Conservation (phyloP, 2,888 invertebrate species). For the Eledona agricola region DNA sequence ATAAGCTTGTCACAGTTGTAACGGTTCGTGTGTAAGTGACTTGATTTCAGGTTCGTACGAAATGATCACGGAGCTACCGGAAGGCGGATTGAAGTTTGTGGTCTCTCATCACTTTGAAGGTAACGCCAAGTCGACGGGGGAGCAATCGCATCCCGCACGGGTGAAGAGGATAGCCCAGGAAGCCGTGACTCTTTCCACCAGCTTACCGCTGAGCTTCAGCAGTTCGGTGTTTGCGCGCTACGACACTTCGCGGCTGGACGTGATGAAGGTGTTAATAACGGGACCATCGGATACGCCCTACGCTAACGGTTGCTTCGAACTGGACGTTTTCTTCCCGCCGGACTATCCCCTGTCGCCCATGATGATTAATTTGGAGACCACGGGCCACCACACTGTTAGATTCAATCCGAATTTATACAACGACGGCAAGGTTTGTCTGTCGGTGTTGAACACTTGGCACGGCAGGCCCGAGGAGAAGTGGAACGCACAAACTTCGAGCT, state of each 20-base stretch:
- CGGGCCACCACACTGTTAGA: conserved; percentile 86
- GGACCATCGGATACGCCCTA: conserved; percentile 93
- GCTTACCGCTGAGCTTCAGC: conserved; percentile 90
- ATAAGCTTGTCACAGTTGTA: too few relatives aligned
- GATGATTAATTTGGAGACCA: conserved; percentile 91
- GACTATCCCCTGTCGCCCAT: conserved; percentile 77
- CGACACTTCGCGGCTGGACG: conserved; percentile 91
- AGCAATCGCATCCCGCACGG: conserved; percentile 84
- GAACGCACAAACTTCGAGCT: conserved; percentile 95
- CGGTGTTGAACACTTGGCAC: conserved; percentile 96
- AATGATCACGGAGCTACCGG: conserved; percentile 84
- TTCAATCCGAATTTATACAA: conserved; percentile 95
- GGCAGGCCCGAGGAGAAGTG: conserved; percentile 96
- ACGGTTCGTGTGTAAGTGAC: too few relatives aligned
- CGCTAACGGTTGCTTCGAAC: conserved; percentile 90
- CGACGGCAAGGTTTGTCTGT: conserved; percentile 95
- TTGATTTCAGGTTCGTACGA: conserved; percentile 83
- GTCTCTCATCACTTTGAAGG: conserved; percentile 91
- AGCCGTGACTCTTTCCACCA: conserved; percentile 91
- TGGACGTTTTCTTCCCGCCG: conserved; percentile 90
- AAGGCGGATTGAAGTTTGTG: conserved; percentile 80
- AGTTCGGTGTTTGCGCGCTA: conserved; percentile 95
- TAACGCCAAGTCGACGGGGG: conserved; percentile 85
- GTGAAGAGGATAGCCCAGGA: conserved; percentile 94
- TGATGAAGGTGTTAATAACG: conserved; percentile 96